Evolutionary conservation across 2,797 vertebrate species (phyloP).

Genomic region (Threskiornis aethiopicus): DNA sequence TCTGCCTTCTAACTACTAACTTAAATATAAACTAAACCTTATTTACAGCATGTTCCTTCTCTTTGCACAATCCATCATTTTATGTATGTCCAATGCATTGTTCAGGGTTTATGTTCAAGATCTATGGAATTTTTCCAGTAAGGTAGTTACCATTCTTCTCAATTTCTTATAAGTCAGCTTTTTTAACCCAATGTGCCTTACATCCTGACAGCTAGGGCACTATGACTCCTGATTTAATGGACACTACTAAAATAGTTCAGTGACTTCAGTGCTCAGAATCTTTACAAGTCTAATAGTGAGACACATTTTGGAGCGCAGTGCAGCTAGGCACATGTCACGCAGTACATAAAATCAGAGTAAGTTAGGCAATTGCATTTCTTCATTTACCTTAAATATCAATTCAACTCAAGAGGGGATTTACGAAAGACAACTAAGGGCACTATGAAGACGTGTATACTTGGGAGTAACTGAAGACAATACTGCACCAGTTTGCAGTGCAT

Average conservation of each 20-base stretch:
- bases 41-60: neutral
- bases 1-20: neutral
- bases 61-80: neutral
- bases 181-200: neutral
- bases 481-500: neutral
- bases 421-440: neutral
- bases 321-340: neutral
- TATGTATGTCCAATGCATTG: neutral
- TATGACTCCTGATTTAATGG: neutral
- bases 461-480: neutral
- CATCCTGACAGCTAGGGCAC: neutral
- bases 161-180: neutral
- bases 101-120: neutral
- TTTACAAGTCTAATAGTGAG: neutral
- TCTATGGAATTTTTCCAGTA: neutral
- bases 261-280: neutral
- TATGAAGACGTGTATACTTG: neutral
- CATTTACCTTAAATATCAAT: neutral
- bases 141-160: neutral
- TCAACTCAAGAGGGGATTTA: neutral
- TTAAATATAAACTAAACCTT: neutral
- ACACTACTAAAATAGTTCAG: neutral
- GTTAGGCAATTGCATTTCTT: neutral
- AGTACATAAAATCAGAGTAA: neutral
- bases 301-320: neutral